Conservation (phyloP, 2,888 invertebrate genomes). For the Nephrotoma flavescens region DNA sequence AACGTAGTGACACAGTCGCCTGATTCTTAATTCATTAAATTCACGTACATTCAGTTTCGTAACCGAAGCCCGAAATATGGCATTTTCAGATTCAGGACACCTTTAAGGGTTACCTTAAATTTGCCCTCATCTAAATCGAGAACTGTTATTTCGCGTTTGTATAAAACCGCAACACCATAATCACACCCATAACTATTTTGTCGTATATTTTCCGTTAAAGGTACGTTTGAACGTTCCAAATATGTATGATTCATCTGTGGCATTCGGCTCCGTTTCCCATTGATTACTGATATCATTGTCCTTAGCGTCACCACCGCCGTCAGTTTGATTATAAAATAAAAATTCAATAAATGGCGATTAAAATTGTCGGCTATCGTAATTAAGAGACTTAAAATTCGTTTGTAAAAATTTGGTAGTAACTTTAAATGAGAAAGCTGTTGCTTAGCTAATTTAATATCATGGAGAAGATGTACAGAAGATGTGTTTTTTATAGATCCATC, state of each 20-base stretch:
- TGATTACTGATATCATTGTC: slow-evolving; percentile 24
- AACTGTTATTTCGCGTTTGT: slow-evolving; percentile 63
- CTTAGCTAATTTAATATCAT: slow-evolving; percentile 47
- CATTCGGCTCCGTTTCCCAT: slow-evolving; percentile 25
- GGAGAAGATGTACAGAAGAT: slow-evolving; percentile 58
- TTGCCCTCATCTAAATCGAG: slow-evolving; percentile 63
- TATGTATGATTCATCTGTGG: slow-evolving; percentile 35
- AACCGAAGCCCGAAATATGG: slow-evolving; percentile 77
- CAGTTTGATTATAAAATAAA: slow-evolving; percentile 27
- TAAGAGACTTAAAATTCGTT: slow-evolving; percentile 53
- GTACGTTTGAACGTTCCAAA: slow-evolving; percentile 24
- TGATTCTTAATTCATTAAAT: slow-evolving; percentile 68
- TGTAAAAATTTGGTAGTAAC: slow-evolving; percentile 50
- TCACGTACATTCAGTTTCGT: slow-evolving; percentile 78
- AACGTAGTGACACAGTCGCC: slow-evolving; percentile 57
- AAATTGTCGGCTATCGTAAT: slow-evolving; percentile 70
- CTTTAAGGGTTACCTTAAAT: slow-evolving; percentile 51
- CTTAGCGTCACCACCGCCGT: slow-evolving; percentile 15
- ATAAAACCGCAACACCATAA: slow-evolving; percentile 62
- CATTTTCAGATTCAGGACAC: slow-evolving; percentile 88
- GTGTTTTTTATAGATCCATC: slow-evolving; percentile 69
- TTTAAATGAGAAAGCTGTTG: slow-evolving; percentile 32
- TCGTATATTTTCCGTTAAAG: neutral
- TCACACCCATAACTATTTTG: slow-evolving; percentile 44
- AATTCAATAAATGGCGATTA: slow-evolving; percentile 51